Percentiles rank a stretch among this genome's conserved stretches.
These are phyloP conservation scores for Charina bottae DNA, from an alignment of 2,113 vertebrate genomes.

Conservation along the genomic window DNA sequence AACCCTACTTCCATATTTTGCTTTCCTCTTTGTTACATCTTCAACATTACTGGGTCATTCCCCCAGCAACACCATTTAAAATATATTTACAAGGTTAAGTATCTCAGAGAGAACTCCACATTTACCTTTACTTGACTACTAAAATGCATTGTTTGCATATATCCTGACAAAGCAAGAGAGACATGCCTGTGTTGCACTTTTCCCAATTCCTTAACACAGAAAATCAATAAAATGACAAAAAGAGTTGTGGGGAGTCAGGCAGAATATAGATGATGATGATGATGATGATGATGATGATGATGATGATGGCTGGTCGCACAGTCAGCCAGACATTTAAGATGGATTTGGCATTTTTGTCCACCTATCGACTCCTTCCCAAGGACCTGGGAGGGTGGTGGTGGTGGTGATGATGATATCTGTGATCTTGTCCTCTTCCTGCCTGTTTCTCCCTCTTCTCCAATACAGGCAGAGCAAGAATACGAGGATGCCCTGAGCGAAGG, in stretches of 20 bases:
- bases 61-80: neutral
- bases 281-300: no score
- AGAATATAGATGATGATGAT: no score
- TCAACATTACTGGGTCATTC: neutral
- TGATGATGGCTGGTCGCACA: no score
- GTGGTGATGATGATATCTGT: neutral
- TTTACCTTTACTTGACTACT: neutral
- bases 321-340: no score
- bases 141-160: neutral
- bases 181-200: neutral
- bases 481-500: slow-evolving; percentile 80
- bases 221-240: neutral
- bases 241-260: neutral
- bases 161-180: neutral
- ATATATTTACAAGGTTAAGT: neutral
- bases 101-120: neutral
- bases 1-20: neutral
- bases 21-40: neutral
- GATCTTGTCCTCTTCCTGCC: neutral
- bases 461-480: slow-evolving; percentile 75
- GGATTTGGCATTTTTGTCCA: no score
- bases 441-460: neutral
- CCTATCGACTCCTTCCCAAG: no score
- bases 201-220: neutral
- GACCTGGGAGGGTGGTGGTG: no score